These are phyloP conservation scores for Zonotrichia leucophrys DNA, from an alignment of 2,113 vertebrate species.

Conservation along the genomic window DNA sequence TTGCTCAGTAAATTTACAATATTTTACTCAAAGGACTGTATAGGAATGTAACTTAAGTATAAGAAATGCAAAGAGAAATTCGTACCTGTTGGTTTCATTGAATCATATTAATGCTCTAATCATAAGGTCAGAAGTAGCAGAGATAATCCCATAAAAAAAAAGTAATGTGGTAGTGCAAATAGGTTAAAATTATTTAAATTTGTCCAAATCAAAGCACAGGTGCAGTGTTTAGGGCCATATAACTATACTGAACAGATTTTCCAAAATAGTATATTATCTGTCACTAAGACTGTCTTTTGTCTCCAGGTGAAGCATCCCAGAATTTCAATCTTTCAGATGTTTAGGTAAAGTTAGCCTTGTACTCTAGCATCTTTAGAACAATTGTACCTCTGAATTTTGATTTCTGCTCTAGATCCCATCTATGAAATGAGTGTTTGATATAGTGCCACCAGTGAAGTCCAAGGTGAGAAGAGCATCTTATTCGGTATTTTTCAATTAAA, in stretches of 20 bases:
- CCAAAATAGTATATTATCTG: neutral
- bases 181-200: neutral
- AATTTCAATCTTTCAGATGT: neutral
- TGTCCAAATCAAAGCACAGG: neutral
- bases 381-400: accelerated
- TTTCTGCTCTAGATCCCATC: neutral
- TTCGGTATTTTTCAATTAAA: neutral
- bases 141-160: neutral
- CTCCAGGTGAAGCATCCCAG: neutral
- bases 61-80: neutral
- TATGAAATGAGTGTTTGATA: neutral
- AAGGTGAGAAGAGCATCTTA: neutral
- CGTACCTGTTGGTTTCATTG: neutral
- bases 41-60: neutral
- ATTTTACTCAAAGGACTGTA: neutral
- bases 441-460: neutral
- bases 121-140: neutral
- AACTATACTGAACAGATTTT: neutral
- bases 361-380: neutral
- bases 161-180: neutral
- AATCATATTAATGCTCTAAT: neutral
- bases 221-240: neutral
- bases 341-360: neutral
- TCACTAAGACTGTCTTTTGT: neutral
- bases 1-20: conserved; percentile 13